A percentile compares a stretch with the other conserved stretches of the same genome.
Conservation (phyloP, 2,797 vertebrate genomes). For the Catostomus latipinnis region DNA sequence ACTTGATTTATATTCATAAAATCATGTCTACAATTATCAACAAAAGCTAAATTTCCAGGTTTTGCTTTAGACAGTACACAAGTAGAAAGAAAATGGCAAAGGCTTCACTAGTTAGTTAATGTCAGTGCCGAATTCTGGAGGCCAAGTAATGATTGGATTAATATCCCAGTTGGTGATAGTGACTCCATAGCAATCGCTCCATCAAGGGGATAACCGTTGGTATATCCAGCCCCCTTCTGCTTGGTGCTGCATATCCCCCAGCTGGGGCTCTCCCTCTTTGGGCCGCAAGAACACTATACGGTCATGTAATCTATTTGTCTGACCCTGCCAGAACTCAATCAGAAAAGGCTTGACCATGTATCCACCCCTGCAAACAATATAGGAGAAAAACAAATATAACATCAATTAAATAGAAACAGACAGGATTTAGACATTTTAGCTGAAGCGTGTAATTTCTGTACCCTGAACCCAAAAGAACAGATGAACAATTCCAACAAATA, state of each 20-base stretch:
- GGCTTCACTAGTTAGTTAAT: background rate
- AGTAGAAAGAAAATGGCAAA: background rate
- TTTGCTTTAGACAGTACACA: background rate
- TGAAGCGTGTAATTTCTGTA: too few species aligned
- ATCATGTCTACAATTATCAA: background rate
- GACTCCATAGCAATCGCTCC: background rate
- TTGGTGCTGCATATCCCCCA: slow-evolving; percentile 75
- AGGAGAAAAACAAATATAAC: background rate
- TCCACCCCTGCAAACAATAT: slow-evolving; percentile 83
- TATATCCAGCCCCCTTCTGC: slow-evolving; percentile 88
- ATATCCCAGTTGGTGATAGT: background rate
- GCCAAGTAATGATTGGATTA: slow-evolving; percentile 1
- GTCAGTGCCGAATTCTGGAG: background rate
- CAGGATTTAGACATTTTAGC: too few species aligned
- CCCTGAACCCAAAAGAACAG: too few species aligned
- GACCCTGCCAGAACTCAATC: slow-evolving; percentile 98
- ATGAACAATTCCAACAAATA: too few species aligned
- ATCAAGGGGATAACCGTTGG: slow-evolving; percentile 88
- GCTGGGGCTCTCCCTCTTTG: slow-evolving; percentile 56
- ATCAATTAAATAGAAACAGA: background rate
- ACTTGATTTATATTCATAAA: slow-evolving; percentile 16
- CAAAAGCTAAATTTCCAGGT: background rate
- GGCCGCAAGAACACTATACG: slow-evolving; percentile 88
- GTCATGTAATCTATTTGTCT: slow-evolving; percentile 93
- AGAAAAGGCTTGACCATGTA: slow-evolving; percentile 85